A percentile compares a stretch with the other conserved stretches of the same genome.
Evolutionary conservation across 2,797 vertebrate genomes (phyloP).

Genomic region (Rostrhamus sociabilis): DNA sequence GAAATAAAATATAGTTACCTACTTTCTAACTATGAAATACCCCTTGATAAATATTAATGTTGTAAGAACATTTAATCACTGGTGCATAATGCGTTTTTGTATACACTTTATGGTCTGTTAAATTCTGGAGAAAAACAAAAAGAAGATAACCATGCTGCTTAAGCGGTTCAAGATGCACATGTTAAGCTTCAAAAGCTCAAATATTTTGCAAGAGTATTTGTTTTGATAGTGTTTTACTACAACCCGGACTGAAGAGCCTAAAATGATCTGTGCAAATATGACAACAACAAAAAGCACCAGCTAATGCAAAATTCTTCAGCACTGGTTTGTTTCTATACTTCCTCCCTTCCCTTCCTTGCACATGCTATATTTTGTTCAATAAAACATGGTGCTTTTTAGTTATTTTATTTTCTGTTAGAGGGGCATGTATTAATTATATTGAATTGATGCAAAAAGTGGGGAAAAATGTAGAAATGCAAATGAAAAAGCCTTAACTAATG

Average conservation of each 20-base stretch:
- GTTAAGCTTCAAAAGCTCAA: slow-evolving; percentile 74
- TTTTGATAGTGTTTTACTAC: slow-evolving; percentile 75
- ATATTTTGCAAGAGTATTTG: slow-evolving; percentile 77
- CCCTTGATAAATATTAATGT: slow-evolving; percentile 73
- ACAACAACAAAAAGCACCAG: slow-evolving; percentile 61
- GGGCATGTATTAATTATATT: slow-evolving; percentile 2
- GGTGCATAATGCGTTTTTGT: slow-evolving; percentile 80
- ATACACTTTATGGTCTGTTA: slow-evolving; percentile 74
- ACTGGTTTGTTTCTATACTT: slow-evolving; percentile 71
- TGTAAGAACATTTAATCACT: slow-evolving; percentile 73
- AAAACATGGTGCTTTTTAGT: slow-evolving; percentile 62
- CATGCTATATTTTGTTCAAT: slow-evolving; percentile 47
- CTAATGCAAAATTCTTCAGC: slow-evolving; percentile 71
- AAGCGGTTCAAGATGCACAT: slow-evolving; percentile 73
- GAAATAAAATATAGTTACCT: slow-evolving; percentile 76
- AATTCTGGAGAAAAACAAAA: slow-evolving; percentile 74
- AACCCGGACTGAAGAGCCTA: slow-evolving; percentile 68
- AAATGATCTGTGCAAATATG: slow-evolving; percentile 73
- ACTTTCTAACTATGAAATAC: slow-evolving; percentile 76
- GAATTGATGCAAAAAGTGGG: slow-evolving; percentile 36
- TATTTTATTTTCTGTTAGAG: slow-evolving; percentile 44
- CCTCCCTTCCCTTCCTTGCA: slow-evolving; percentile 3
- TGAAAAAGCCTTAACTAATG: slow-evolving; percentile 52
- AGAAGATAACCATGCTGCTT: slow-evolving; percentile 75
- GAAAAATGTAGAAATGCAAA: slow-evolving; percentile 49